Conservation (phyloP, 2,888 invertebrate species). For the Ormyrus nitidulus region DNA sequence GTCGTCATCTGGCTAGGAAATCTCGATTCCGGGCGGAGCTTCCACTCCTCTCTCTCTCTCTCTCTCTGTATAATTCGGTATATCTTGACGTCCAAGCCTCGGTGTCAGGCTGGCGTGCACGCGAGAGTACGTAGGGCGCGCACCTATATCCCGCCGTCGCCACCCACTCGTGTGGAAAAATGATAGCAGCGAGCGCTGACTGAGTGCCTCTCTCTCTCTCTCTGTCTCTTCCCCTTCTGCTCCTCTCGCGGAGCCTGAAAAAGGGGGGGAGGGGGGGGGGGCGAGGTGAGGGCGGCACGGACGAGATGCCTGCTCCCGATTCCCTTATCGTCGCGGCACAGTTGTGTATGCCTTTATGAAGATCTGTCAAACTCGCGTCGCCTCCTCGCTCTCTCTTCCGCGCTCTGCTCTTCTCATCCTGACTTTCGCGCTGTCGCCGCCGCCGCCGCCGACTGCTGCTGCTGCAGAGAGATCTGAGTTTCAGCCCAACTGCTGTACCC, state of each 20-base stretch:
- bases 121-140: neutral
- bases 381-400: conserved; percentile 48
- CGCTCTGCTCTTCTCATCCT: conserved; percentile 22
- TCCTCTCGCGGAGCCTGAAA: conserved; percentile 14
- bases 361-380: conserved; percentile 73
- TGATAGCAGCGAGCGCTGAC: conserved; percentile 73
- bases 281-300: conserved; percentile 66
- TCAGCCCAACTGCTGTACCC: conserved; percentile 22
- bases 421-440: neutral
- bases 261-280: conserved; percentile 41
- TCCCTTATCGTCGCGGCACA: conserved; percentile 74
- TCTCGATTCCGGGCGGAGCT: neutral
- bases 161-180: conserved; percentile 77
- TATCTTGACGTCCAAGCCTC: conserved; percentile 35
- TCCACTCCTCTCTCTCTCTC: conserved; percentile 11
- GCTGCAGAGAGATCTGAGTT: conserved; percentile 21
- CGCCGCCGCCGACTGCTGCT: neutral
- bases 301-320: conserved; percentile 72
- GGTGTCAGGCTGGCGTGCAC: conserved; percentile 14
- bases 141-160: conserved; percentile 28
- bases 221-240: conserved; percentile 6
- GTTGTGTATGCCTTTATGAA: conserved; percentile 75
- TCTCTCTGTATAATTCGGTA: conserved; percentile 40
- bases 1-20: neutral
- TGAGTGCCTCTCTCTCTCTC: conserved; percentile 58